Evolutionary conservation across 1,140 invertebrate genomes (phyloP), one percentile per base, ranked within the genome.

Genomic region (Camponotus vicinus): DNA sequence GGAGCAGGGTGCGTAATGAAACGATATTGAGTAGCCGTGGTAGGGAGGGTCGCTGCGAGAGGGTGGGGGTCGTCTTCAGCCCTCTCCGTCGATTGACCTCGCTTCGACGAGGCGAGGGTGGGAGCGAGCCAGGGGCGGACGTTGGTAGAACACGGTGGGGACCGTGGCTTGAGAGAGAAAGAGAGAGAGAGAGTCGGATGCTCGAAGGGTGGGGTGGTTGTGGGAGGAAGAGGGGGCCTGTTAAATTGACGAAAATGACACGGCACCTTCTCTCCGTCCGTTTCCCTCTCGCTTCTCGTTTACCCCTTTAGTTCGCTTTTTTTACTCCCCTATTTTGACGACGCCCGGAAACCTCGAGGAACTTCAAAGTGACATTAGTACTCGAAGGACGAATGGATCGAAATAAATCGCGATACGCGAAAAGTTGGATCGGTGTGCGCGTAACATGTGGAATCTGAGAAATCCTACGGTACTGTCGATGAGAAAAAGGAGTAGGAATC

Each of bases 161-260:
- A 71, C 55, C 71, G 86, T 83, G 85, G 45, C 42, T 52, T 52
- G 3, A 18, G 45, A 52, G 49, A 52, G 45, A 49, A 13, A 49
- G 13, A 49, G 13, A 49, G 49, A 52, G 49, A 18, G 15, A 42
- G 40, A 42, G 40, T 40, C 37, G 37, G 27, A 27, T 27, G 27
- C 27, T 27, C 6, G 7, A 7, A 8, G 40, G 7, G 40, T 1
- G 40, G 40, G 40, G 37, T 57, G 66, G 64, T 85, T 61, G 73
- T 73, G 79, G 64, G 67, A 59, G 67, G 66, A 86, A 88, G 85
- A 77, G 84, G 87, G 86, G 83, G 87, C 42, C 64, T 64, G 91
- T 93, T 93, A 93, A 95, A 94, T 95, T 93, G 93, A 94, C 93
- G 93, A 95, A 94, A 95, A 95, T 95, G 94, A 94, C 92, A 92